Evolutionary conservation across 2,113 vertebrate species (phyloP).

Genomic region (Phainopepla nitens): DNA sequence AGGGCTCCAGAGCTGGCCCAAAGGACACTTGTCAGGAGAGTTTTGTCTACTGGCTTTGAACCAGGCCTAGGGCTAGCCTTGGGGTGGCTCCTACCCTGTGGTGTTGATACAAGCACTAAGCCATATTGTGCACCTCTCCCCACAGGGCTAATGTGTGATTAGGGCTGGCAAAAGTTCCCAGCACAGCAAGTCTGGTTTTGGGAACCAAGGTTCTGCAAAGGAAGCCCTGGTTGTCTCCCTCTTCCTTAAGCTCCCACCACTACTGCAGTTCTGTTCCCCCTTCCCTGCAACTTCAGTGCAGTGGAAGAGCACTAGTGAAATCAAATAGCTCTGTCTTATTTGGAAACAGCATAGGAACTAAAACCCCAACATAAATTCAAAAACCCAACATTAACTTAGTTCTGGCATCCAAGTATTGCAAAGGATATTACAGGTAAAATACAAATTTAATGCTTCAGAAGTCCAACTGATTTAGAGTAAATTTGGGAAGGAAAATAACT

Average conservation of each 20-base stretch:
- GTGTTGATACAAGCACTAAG: not conserved
- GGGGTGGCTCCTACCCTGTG: not conserved
- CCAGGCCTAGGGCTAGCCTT: rapidly evolving
- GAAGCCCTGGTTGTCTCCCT: not conserved
- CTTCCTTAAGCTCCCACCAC: not conserved
- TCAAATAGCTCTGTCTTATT: not conserved
- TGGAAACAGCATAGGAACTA: not conserved
- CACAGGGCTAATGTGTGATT: not conserved
- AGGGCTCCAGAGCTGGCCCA: not conserved
- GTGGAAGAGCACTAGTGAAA: not conserved
- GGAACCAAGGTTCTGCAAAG: not conserved
- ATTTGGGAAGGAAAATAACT: not conserved
- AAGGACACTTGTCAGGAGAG: not conserved
- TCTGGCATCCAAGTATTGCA: not conserved
- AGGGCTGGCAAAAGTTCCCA: not conserved
- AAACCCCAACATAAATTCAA: not conserved
- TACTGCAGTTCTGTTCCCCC: rapidly evolving
- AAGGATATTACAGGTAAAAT: not conserved
- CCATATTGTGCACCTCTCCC: rapidly evolving
- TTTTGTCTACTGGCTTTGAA: not conserved
- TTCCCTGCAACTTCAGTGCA: not conserved
- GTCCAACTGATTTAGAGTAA: not conserved
- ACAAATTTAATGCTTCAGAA: not conserved
- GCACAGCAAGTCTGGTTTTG: not conserved
- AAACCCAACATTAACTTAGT: not conserved